Conservation (phyloP, 64 coral and sea anemone genomes). For the Montipora cactus region DNA sequence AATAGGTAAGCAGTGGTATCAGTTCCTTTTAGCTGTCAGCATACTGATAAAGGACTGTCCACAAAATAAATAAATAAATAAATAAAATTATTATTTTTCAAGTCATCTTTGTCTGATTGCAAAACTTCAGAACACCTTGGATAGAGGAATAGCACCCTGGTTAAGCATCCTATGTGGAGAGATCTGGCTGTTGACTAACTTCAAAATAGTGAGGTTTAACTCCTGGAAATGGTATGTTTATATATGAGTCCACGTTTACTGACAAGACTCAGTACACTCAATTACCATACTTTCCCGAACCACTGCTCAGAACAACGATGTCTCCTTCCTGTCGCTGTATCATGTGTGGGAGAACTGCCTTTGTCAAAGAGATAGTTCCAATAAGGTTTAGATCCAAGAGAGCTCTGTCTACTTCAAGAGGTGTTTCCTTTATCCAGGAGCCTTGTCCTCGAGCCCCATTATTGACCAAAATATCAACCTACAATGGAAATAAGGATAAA, state of each 20-base stretch:
- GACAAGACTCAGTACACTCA: not conserved
- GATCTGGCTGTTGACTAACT: too few species aligned
- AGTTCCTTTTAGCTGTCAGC: too few species aligned
- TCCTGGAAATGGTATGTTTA: too few species aligned
- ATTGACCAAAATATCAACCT: slow-evolving; percentile 81
- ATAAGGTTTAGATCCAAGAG: slow-evolving; percentile 74
- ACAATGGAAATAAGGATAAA: not conserved
- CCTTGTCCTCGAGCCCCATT: slow-evolving; percentile 61
- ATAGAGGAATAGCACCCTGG: too few species aligned
- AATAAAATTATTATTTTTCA: too few species aligned
- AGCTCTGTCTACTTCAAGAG: slow-evolving; percentile 65
- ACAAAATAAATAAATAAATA: too few species aligned
- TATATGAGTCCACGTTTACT: not conserved
- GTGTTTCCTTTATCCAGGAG: slow-evolving; percentile 48
- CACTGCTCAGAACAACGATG: slow-evolving; percentile 83
- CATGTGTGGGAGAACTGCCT: slow-evolving; percentile 86
- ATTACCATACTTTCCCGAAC: slow-evolving; percentile 85
- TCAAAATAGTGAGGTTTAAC: too few species aligned
- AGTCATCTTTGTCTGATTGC: not conserved
- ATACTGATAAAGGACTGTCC: too few species aligned
- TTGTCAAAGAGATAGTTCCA: slow-evolving; percentile 87
- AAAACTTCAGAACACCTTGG: not conserved
- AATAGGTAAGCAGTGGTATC: too few species aligned
- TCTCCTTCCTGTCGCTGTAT: slow-evolving; percentile 64
- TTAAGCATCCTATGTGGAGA: too few species aligned